A percentile compares a stretch with the other conserved stretches of the same genome.
phyloP scores from a whole-genome alignment of 1,140 invertebrate genomes.

The Cataglyphis hispanica region DNA sequence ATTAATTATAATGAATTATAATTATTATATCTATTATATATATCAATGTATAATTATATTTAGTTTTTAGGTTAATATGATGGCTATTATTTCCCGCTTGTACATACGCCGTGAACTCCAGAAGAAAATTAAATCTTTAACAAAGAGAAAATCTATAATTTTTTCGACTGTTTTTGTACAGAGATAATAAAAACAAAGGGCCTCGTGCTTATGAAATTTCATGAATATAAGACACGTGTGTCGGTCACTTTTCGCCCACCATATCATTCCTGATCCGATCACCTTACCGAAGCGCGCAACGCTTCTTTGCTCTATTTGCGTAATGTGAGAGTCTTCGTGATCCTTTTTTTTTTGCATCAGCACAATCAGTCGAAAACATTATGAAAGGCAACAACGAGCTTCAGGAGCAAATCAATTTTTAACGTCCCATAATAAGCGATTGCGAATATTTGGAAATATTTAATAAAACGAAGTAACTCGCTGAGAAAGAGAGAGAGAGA shows the following conservation, averaged over 20 bases:
- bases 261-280: constrained; percentile 25
- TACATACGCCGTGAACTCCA: constrained; percentile 85
- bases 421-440: neutral
- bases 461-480: neutral
- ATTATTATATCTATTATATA: constrained; percentile 84
- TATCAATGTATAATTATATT: constrained; percentile 86
- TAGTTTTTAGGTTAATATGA: constrained; percentile 83
- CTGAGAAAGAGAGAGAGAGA: too few species aligned
- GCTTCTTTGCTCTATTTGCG: neutral
- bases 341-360: neutral
- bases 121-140: constrained; percentile 85
- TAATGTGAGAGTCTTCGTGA: neutral
- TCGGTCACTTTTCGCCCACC: constrained; percentile 23
- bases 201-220: constrained; percentile 87
- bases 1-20: constrained; percentile 81
- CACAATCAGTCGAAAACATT: constrained; percentile 15
- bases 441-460: neutral
- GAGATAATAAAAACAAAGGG: constrained; percentile 86
- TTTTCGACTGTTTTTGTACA: constrained; percentile 87
- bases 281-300: neutral
- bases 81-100: constrained; percentile 85
- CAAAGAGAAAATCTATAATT: constrained; percentile 86
- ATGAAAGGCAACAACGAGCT: neutral
- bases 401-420: neutral
- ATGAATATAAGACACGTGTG: constrained; percentile 79